These are phyloP conservation scores for Craseonycteris thonglongyai DNA, from an alignment of 2,113 vertebrate species.

Conservation along the genomic window DNA sequence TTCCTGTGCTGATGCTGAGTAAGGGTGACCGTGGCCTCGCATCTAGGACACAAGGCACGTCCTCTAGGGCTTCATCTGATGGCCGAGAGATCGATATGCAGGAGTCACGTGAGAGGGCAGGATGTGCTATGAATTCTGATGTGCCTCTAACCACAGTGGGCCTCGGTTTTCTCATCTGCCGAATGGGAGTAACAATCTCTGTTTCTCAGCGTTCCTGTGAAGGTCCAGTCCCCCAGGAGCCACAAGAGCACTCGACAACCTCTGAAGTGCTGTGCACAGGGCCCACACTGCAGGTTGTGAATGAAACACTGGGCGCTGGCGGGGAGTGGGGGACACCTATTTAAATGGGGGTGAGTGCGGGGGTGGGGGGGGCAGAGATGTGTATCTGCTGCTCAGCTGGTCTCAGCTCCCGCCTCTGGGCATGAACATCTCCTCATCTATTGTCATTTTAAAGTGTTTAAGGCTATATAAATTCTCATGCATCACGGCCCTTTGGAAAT, in stretches of 20 bases:
- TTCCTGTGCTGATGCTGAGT: background rate
- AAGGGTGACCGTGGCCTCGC: background rate
- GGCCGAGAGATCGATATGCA: background rate
- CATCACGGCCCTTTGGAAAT: background rate
- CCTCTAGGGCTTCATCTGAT: background rate
- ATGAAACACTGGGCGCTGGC: background rate
- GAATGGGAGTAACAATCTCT: background rate
- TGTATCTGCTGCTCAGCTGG: background rate
- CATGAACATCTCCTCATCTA: background rate
- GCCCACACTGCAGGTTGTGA: background rate
- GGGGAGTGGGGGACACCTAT: background rate
- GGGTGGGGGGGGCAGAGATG: rapidly evolving
- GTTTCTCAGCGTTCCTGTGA: background rate
- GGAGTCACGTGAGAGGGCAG: background rate
- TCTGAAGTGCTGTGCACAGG: rapidly evolving
- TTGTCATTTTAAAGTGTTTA: background rate
- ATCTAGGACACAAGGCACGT: background rate
- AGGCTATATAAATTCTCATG: background rate
- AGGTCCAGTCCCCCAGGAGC: too few species aligned
- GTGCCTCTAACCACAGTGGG: background rate
- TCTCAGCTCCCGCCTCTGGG: background rate
- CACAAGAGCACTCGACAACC: background rate
- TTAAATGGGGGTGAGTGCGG: background rate
- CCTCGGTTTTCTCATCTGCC: background rate
- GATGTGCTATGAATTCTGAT: background rate